Evolutionary conservation across 2,888 invertebrate genomes (phyloP).

Genomic region (Mythimna albipuncta): DNA sequence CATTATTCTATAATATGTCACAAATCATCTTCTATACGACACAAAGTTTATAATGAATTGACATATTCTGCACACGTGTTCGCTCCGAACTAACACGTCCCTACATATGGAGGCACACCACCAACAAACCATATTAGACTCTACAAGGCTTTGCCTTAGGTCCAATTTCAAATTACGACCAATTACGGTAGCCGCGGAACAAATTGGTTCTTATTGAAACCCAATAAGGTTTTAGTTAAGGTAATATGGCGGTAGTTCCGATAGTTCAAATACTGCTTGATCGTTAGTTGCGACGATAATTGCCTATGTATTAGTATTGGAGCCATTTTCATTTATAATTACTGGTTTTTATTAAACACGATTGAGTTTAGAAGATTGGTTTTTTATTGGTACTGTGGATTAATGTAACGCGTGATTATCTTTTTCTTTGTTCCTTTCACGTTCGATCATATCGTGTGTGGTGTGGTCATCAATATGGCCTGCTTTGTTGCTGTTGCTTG

Average conservation of each 20-base stretch:
- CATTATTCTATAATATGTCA: constrained; percentile 89
- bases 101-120: constrained; percentile 51
- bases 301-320: constrained; percentile 61
- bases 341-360: constrained; percentile 54
- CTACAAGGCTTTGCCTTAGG: constrained; percentile 36
- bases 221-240: constrained; percentile 65
- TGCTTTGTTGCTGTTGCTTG: constrained; percentile 26
- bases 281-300: constrained; percentile 70
- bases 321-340: constrained; percentile 61
- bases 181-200: constrained; percentile 55
- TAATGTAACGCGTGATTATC: constrained; percentile 42
- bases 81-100: constrained; percentile 70
- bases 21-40: constrained; percentile 87
- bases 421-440: constrained; percentile 41
- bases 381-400: constrained; percentile 52
- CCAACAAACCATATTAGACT: constrained; percentile 62
- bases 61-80: constrained; percentile 89
- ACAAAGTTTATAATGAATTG: constrained; percentile 90
- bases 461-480: constrained; percentile 32
- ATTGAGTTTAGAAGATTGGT: constrained; percentile 55
- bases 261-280: constrained; percentile 71
- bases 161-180: constrained; percentile 18
- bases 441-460: constrained; percentile 34
- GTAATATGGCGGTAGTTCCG: constrained; percentile 59
- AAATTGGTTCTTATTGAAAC: constrained; percentile 71